phyloP scores from a whole-genome alignment of 2,888 invertebrate species.

The Matsumyia berberina region DNA sequence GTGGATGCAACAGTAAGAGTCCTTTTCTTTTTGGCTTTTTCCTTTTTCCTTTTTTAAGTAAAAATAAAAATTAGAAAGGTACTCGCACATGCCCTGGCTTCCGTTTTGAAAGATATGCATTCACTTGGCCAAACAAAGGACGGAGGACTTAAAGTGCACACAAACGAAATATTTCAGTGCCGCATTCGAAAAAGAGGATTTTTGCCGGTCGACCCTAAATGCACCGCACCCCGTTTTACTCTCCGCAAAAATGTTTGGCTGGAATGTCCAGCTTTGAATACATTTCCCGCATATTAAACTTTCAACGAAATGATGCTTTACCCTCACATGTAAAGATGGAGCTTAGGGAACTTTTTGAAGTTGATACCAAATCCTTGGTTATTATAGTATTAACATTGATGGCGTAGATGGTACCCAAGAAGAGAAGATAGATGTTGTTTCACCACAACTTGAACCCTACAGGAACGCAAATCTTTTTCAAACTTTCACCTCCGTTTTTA shows the following conservation, averaged over 20 bases:
- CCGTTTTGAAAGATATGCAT: conserved; percentile 31
- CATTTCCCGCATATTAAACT: conserved; percentile 24
- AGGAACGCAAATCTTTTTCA: background rate
- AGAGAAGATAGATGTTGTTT: background rate
- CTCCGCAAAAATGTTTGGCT: conserved; percentile 28
- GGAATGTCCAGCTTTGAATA: conserved; percentile 20
- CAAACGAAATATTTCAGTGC: conserved; percentile 29
- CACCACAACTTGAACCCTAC: background rate
- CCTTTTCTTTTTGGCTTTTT: conserved; percentile 38
- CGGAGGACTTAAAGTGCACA: background rate
- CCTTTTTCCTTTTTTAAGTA: conserved; percentile 41
- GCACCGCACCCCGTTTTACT: conserved; percentile 20
- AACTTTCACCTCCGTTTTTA: background rate
- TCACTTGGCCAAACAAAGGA: conserved; percentile 1
- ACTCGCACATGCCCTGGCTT: conserved; percentile 27
- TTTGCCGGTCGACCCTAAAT: conserved; percentile 21
- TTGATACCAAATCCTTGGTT: background rate
- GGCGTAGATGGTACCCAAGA: background rate
- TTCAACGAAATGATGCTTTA: background rate
- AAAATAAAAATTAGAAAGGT: conserved; percentile 38
- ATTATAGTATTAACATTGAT: background rate
- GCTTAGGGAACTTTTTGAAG: background rate
- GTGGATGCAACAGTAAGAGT: conserved; percentile 52
- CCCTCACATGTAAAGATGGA: background rate
- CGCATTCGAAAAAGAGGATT: conserved; percentile 2